These are phyloP conservation scores for Gallinago solitaria DNA, from an alignment of 2,797 vertebrate species.

Conservation along the genomic window DNA sequence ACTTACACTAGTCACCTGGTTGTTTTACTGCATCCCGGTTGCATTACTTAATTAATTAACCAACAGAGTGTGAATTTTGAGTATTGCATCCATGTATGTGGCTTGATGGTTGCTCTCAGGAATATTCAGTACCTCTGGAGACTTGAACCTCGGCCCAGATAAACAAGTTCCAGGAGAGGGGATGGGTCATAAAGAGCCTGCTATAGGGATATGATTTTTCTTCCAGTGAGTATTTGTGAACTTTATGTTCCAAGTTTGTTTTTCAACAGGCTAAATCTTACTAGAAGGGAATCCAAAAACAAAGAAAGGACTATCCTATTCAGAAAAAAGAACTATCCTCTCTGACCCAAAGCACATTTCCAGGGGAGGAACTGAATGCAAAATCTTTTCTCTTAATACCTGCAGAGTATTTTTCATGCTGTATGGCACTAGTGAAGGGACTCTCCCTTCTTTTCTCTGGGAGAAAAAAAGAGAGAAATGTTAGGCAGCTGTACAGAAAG, in stretches of 20 bases:
- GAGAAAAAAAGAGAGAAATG: background rate
- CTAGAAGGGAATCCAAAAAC: background rate
- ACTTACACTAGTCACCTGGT: background rate
- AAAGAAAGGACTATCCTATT: background rate
- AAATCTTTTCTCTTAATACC: background rate
- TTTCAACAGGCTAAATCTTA: background rate
- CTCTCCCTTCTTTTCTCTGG: background rate
- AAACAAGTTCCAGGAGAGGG: constrained; percentile 11
- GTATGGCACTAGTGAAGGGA: background rate
- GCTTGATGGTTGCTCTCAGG: background rate
- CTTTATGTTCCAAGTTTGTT: background rate
- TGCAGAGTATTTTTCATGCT: background rate
- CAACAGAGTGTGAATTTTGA: background rate
- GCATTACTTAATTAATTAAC: background rate
- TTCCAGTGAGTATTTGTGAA: background rate
- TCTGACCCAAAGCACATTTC: background rate
- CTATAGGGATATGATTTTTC: background rate
- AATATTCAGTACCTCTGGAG: background rate
- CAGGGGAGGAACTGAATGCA: background rate
- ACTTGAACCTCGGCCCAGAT: constrained; percentile 7
- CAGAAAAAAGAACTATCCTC: background rate
- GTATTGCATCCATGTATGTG: background rate
- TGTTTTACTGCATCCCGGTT: background rate
- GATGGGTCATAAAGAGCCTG: background rate
- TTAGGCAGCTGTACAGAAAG: background rate